Evolutionary conservation across 2,113 vertebrate species (phyloP).

Genomic region (Thamnophis sirtalis): DNA sequence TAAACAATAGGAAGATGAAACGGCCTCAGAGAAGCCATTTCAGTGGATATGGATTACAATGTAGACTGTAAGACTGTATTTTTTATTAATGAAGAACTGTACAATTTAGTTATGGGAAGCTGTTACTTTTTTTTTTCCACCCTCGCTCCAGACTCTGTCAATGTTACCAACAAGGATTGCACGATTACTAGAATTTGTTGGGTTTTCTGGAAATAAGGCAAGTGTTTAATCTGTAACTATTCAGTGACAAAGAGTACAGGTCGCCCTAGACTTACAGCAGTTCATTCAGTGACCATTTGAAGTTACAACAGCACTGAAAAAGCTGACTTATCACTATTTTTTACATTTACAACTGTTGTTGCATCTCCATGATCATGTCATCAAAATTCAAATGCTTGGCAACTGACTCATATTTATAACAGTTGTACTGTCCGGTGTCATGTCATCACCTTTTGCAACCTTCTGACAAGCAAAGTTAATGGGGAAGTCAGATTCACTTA

Average conservation of each 20-base stretch:
- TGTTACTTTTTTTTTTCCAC: background rate
- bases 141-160: slow-evolving; percentile 82
- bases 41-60: background rate
- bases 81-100: background rate
- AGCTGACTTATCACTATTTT: background rate
- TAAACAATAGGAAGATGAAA: too few relatives aligned
- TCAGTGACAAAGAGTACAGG: background rate
- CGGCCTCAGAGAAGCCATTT: background rate
- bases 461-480: too few relatives aligned
- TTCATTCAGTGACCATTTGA: background rate
- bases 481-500: background rate
- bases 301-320: background rate
- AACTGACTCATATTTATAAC: background rate
- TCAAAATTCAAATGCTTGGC: background rate
- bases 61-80: background rate
- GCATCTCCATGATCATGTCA: background rate
- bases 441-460: too few relatives aligned
- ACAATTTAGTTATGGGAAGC: background rate
- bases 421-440: too few relatives aligned
- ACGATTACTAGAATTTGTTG: slow-evolving; percentile 91
- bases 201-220: slow-evolving; percentile 97
- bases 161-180: slow-evolving; percentile 91
- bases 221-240: slow-evolving; percentile 11
- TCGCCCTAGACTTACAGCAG: background rate
- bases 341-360: background rate